These are phyloP conservation scores for Phalera bucephala DNA, from an alignment of 2,888 invertebrate species.

Conservation along the genomic window DNA sequence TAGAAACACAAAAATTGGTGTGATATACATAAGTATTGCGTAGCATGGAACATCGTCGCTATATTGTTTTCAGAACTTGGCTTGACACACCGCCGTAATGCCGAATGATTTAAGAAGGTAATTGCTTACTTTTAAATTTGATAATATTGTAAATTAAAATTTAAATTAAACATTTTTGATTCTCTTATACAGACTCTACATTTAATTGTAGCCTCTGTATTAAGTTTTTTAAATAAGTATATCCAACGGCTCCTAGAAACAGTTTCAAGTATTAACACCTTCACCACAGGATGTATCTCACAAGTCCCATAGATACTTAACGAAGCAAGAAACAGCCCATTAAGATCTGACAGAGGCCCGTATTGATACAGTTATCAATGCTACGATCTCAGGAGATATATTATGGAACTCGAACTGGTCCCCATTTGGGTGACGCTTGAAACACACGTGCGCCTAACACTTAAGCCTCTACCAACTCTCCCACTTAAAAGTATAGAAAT, in stretches of 20 bases:
- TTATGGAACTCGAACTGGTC: slow-evolving; percentile 61
- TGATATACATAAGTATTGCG: too few species aligned
- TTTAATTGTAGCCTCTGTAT: too few species aligned
- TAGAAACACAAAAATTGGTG: too few species aligned
- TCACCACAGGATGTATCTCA: slow-evolving; percentile 29
- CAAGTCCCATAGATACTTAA: slow-evolving; percentile 32
- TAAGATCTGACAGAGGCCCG: slow-evolving; percentile 47
- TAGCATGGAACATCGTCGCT: too few species aligned
- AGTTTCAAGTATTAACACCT: slow-evolving; percentile 13
- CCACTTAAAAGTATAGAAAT: slow-evolving; percentile 27
- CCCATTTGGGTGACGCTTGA: slow-evolving; percentile 73
- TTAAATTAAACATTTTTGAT: too few species aligned
- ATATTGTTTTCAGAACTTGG: too few species aligned
- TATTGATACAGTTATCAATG: slow-evolving; percentile 64
- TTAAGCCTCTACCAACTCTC: slow-evolving; percentile 45
- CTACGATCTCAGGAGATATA: slow-evolving; percentile 66
- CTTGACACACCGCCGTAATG: too few species aligned
- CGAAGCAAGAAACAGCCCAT: slow-evolving; percentile 43
- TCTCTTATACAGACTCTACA: too few species aligned
- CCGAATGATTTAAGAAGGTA: too few species aligned
- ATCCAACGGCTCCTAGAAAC: slow-evolving; percentile 7
- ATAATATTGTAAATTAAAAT: too few species aligned
- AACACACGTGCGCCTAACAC: slow-evolving; percentile 75
- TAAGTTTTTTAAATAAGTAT: too few species aligned
- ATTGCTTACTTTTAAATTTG: too few species aligned